Evolutionary conservation across 2,797 vertebrate genomes (phyloP), one percentile per base, ranked within the genome.

Genomic region (Melanotaenia nigrans): DNA sequence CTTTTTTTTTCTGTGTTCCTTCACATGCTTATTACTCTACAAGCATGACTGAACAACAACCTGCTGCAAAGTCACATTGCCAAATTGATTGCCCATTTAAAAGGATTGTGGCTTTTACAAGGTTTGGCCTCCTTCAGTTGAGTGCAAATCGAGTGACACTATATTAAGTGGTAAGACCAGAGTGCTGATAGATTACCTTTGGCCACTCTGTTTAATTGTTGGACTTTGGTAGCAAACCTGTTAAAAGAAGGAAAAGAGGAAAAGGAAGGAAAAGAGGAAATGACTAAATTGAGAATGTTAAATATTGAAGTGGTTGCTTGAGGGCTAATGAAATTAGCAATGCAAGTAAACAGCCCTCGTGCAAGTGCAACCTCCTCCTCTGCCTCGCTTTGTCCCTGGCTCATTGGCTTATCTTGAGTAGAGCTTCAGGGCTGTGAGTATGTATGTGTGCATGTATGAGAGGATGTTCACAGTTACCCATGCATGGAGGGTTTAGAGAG

Each of bases 311-410:
- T 82, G 89, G 81, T 89, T 90, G 92, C 94, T 75, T 30, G 81
- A 89, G 89, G 93, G 91, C 88, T 94, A 93, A 94, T 94, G 92
- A 90, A 94, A 94, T 94, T 93, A 94, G 93, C 93, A 93, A 94
- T 94, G 90, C 92, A 93, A 90, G 89, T 93, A 94, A 93, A 94
- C 91, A 93, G 85, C 85, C 58, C 84, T 84, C 55, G 63, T 83
- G 75, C 84, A 65, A 90, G 85, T 86, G 77, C 77, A 79, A 83
- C 85, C 71, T 83, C 78, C 81, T 87, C 75, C 85, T 85, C 77
- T 65, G 57, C 79, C 78, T 86, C 22, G 38, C 81, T 78, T 65
- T 74, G 82, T 87, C 85, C 85, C 90, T 77, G 65, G 73, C 79
- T 88, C 82, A 89, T 82, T 93, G 87, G 82, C 89, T 94, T 86